Percentiles rank a stretch among this genome's conserved stretches.
Conservation (phyloP, 2,888 invertebrate species). For the Drosophila flavopinicola region DNA sequence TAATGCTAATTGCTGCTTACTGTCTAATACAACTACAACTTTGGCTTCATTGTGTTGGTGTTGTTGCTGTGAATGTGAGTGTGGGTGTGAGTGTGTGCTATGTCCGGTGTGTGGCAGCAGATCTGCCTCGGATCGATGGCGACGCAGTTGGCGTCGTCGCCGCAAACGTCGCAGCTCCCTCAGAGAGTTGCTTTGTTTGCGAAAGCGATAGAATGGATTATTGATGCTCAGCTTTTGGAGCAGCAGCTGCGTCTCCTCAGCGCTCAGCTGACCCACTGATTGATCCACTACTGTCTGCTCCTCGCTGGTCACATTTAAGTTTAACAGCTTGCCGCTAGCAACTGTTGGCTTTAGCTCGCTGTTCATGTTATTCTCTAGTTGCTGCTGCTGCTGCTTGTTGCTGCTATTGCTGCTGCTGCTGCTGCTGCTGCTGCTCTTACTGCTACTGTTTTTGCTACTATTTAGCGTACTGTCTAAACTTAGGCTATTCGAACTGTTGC, state of each 20-base stretch:
- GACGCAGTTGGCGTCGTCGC: conserved; percentile 49
- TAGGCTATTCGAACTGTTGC: conserved; percentile 57
- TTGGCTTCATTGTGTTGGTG: conserved; percentile 72
- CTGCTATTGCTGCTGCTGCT: conserved; percentile 37
- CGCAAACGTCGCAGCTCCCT: conserved; percentile 65
- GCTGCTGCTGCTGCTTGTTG: conserved; percentile 32
- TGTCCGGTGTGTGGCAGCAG: conserved; percentile 38
- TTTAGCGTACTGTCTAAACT: conserved; percentile 56
- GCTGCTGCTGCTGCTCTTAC: conserved; percentile 31
- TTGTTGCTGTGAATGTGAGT: conserved; percentile 7
- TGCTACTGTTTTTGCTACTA: conserved; percentile 48
- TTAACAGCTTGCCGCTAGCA: conserved; percentile 47
- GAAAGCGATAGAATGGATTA: conserved; percentile 83
- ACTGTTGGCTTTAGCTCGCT: conserved; percentile 52
- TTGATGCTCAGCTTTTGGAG: conserved; percentile 81
- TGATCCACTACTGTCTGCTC: conserved; percentile 11
- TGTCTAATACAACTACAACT: conserved; percentile 81
- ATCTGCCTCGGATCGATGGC: conserved; percentile 79
- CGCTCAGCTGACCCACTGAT: conserved; percentile 33
- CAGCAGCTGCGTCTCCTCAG: conserved; percentile 69
- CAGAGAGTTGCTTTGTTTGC: conserved; percentile 82
- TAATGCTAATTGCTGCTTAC: conserved; percentile 72
- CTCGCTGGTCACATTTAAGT: conserved; percentile 59
- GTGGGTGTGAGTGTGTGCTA: conserved; percentile 1
- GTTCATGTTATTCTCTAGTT: conserved; percentile 68